Conservation (phyloP, 2,888 invertebrate species). For the Pollenia amentaria region DNA sequence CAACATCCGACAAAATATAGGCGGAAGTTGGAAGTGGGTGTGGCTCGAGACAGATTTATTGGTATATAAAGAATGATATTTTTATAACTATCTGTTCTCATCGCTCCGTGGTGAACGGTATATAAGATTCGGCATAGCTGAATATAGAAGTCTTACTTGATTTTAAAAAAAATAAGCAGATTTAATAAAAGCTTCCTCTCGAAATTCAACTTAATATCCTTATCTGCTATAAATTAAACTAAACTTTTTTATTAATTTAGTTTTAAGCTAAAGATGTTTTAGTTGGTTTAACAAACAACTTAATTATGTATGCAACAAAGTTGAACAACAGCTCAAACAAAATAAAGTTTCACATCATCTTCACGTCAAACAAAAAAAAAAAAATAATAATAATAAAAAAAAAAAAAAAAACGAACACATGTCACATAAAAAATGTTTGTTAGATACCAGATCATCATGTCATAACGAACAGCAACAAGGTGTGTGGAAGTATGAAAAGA, state of each 20-base stretch:
- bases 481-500: background rate
- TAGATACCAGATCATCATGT: conserved; percentile 41
- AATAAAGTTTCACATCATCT: conserved; percentile 35
- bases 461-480: conserved; percentile 13
- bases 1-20: too few species aligned
- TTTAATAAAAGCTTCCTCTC: too few species aligned
- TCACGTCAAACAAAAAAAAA: conserved; percentile 14
- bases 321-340: conserved; percentile 38
- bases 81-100: too few species aligned
- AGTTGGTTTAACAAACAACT: conserved; percentile 60
- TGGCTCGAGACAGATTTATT: too few species aligned
- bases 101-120: too few species aligned
- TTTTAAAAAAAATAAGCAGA: too few species aligned
- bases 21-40: too few species aligned
- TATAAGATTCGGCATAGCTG: too few species aligned
- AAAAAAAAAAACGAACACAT: conserved; percentile 21
- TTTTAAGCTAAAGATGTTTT: conserved; percentile 36
- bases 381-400: too few species aligned
- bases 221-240: background rate
- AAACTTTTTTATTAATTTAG: conserved; percentile 33
- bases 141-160: too few species aligned
- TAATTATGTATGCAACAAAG: conserved; percentile 64
- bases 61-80: too few species aligned
- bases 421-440: conserved; percentile 19
- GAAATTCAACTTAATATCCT: background rate